phyloP scores from a whole-genome alignment of 2,888 invertebrate genomes.

The Pelosia muscerda region DNA sequence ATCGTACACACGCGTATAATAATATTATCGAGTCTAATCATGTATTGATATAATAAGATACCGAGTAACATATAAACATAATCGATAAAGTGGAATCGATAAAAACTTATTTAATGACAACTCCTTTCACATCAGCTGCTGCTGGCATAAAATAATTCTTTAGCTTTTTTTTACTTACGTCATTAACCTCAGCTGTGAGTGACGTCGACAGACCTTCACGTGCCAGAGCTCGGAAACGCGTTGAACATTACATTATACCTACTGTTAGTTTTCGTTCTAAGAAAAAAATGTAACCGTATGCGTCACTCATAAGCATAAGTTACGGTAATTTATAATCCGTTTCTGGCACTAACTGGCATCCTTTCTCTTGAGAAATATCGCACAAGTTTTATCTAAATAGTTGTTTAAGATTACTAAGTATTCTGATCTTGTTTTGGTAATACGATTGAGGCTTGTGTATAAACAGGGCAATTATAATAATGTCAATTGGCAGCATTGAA shows the following conservation, averaged over 20 bases:
- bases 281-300: constrained; percentile 30
- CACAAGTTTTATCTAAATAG: constrained; percentile 23
- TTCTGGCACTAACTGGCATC: constrained; percentile 40
- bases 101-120: background rate
- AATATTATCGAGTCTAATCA: background rate
- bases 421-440: constrained; percentile 7
- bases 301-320: constrained; percentile 38
- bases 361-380: constrained; percentile 47
- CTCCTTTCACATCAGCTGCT: constrained; percentile 3
- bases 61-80: background rate
- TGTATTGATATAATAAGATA: background rate
- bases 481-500: background rate
- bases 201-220: constrained; percentile 22
- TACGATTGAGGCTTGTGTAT: background rate
- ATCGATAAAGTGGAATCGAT: background rate
- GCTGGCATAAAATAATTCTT: constrained; percentile 10
- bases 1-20: background rate
- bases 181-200: constrained; percentile 27
- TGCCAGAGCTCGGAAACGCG: constrained; percentile 6
- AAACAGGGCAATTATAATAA: background rate
- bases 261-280: constrained; percentile 36
- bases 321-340: constrained; percentile 44
- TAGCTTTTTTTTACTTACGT: constrained; percentile 11
- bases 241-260: constrained; percentile 12
- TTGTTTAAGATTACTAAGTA: constrained; percentile 11